Evolutionary conservation across 2,797 vertebrate species (phyloP).

Genomic region (Pangasius sanitwongsei): DNA sequence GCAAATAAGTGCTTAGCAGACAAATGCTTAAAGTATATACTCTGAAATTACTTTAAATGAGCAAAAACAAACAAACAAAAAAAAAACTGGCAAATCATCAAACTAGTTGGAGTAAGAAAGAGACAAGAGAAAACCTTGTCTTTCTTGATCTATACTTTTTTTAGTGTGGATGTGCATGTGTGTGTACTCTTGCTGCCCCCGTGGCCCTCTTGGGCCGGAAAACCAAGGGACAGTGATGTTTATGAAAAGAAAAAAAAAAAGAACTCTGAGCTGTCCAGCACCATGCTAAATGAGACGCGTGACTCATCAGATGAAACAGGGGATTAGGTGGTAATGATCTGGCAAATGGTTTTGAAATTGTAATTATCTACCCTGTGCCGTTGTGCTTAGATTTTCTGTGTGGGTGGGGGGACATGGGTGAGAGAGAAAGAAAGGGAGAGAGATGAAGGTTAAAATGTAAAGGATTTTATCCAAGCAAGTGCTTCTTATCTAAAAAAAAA

Average conservation of each 20-base stretch:
- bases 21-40: constrained; percentile 1
- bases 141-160: constrained; percentile 55
- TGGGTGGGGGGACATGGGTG: constrained; percentile 27
- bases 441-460: constrained; percentile 46
- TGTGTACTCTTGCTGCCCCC: constrained; percentile 10
- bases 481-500: constrained; percentile 44
- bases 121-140: not conserved
- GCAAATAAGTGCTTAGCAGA: not conserved
- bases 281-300: constrained; percentile 74
- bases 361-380: constrained; percentile 70
- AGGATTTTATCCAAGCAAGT: constrained; percentile 53
- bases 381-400: constrained; percentile 52
- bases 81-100: not conserved
- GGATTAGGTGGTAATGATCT: constrained; percentile 80
- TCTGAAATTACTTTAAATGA: constrained; percentile 3
- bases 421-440: constrained; percentile 11
- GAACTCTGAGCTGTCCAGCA: constrained; percentile 61
- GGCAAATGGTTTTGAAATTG: constrained; percentile 81
- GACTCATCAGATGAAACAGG: constrained; percentile 77
- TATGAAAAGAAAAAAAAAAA: constrained; percentile 57
- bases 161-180: not conserved
- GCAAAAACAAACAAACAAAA: not conserved
- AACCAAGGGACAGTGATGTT: constrained; percentile 62
- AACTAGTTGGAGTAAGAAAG: not conserved
- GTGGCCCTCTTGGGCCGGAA: constrained; percentile 49